Conservation (phyloP, 2,113 vertebrate species). For the Echinops telfairi region DNA sequence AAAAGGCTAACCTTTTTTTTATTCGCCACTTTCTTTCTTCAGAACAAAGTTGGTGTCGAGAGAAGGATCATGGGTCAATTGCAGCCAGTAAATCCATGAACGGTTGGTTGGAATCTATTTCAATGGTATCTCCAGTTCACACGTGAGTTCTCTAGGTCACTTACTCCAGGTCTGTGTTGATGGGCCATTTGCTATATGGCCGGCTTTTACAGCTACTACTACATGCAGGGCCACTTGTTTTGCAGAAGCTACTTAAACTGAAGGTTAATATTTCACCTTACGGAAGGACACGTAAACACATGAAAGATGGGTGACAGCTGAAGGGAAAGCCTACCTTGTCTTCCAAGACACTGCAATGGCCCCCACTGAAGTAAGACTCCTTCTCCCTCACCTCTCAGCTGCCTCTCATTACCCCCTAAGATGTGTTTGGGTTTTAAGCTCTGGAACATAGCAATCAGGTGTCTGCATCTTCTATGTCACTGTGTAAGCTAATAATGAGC, state of each 20-base stretch:
- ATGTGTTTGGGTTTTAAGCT: not conserved
- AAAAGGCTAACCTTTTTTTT: no score
- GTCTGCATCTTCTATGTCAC: not conserved
- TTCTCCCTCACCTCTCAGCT: not conserved
- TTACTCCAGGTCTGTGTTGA: conserved; percentile 60
- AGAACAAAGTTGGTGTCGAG: conserved; percentile 33
- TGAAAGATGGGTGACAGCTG: conserved; percentile 30
- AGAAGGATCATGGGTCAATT: conserved; percentile 64
- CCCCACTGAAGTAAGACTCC: not conserved
- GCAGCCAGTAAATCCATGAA: conserved; percentile 74
- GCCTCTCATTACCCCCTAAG: not conserved
- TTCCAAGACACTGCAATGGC: not conserved
- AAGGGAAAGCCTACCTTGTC: conserved; percentile 42
- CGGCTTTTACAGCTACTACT: conserved; percentile 64
- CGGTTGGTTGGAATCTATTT: conserved; percentile 77
- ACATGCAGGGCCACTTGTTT: conserved; percentile 69
- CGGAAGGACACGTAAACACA: conserved; percentile 22
- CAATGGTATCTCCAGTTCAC: conserved; percentile 71
- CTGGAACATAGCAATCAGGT: not conserved
- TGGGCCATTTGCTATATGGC: conserved; percentile 75
- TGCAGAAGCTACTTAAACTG: conserved; percentile 14
- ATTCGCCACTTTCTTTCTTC: not conserved
- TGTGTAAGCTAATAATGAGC: not conserved
- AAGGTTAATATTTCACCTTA: conserved; percentile 64
- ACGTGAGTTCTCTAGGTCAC: conserved; percentile 76